Evolutionary conservation across 92 coral and sea anemone genomes (phyloP).

Genomic region (Pocillopora grandis): DNA sequence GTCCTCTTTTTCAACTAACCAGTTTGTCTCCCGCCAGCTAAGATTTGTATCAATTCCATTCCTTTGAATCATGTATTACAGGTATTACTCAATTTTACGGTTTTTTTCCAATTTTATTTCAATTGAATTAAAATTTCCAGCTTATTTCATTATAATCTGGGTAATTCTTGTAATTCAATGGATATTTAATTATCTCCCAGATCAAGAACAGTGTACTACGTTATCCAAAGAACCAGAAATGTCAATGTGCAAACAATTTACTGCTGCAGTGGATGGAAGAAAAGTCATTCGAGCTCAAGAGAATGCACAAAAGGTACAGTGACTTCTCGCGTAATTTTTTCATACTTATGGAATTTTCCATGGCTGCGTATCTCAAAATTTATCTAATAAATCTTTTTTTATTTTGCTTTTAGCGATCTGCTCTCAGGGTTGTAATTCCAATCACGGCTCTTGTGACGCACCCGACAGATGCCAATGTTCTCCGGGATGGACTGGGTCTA

Average conservation of each 20-base stretch:
- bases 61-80: too few species aligned
- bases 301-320: conserved; percentile 1
- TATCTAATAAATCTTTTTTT: too few species aligned
- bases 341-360: too few species aligned
- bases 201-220: conserved; percentile 1
- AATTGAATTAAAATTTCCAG: neutral
- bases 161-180: too few species aligned
- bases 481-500: conserved; percentile 10
- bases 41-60: too few species aligned
- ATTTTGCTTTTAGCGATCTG: neutral
- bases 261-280: conserved; percentile 26
- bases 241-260: neutral
- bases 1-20: too few species aligned
- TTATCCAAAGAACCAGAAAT: neutral
- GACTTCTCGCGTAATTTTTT: too few species aligned
- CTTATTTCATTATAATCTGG: too few species aligned
- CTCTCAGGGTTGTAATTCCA: conserved; percentile 12
- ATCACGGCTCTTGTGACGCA: conserved; percentile 10
- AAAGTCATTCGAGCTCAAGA: neutral
- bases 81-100: too few species aligned
- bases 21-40: too few species aligned
- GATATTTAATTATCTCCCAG: neutral
- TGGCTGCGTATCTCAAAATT: too few species aligned
- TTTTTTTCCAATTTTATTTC: too few species aligned
- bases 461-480: conserved; percentile 6